Base-by-base conservation (phyloP, 2,888 invertebrate species). In the Panzeria rudis region DNA sequence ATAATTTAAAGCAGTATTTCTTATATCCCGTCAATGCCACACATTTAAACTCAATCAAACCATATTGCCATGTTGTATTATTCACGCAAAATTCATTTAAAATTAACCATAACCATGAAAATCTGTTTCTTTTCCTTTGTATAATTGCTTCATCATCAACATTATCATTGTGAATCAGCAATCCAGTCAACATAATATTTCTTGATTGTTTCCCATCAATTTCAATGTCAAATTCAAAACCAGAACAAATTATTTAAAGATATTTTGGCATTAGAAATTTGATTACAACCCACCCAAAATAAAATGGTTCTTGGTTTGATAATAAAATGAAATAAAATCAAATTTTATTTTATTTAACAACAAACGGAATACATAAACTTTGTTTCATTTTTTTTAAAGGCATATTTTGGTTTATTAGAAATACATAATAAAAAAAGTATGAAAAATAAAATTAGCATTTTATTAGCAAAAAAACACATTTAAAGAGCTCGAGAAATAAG, bases 71-170 rank as follows among this genome's bases (percentile, higher is more conserved):
- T 29, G 29, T 52, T 72, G 50, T n/a, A 41, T 84, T 76, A 59
- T 71, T 56, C 64, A 61, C 64, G 41, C 11, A 50, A 71, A 75
- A 47, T 50, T 50, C 47, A 50, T 80, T 64, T 71, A 66, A 76
- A 71, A 76, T 66, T 35, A 71, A 69, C 17, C 64, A 85, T 73
- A 85, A 78, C 47, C 71, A 81, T 50, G 68, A 64, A 82, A 85
- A 85, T 81, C 69, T 79, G 56, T 69, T 83, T 59, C 47, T 69
- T 83, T 59, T 71, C 71, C 62, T 54, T 84, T 77, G 69, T 66
- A 61, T 85, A 82, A 85, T 82, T 79, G 82, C 75, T 64, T 54
- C 69, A 84, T 75, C 78, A 79, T 47, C 75, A 79, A n/a, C 38
- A 54, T 35, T 32, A 54, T 59, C 25, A 17, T 47, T n/a, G 15